Conservation (phyloP, 2,113 vertebrate species). For the Eupsittula cactorum region DNA sequence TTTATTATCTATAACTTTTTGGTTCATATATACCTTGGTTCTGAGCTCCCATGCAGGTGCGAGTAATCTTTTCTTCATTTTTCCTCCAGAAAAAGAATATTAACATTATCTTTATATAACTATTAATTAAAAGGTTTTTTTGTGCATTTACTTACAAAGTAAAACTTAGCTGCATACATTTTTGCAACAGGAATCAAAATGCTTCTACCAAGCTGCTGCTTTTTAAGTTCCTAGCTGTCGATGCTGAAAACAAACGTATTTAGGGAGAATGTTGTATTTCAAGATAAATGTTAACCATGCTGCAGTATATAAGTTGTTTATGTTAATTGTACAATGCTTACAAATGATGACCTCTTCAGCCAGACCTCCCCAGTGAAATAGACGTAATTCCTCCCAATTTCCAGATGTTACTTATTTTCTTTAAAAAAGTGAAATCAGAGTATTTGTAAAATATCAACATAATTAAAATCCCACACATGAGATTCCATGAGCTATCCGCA, state of each 20-base stretch:
- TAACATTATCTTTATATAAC: background rate
- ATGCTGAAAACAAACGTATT: background rate
- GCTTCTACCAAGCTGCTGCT: background rate
- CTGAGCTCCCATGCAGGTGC: background rate
- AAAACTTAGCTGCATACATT: background rate
- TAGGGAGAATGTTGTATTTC: background rate
- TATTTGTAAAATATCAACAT: background rate
- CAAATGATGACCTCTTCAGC: background rate
- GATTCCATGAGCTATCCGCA: background rate
- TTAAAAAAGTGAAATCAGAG: background rate
- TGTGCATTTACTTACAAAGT: background rate
- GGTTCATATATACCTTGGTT: background rate
- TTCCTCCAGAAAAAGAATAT: background rate
- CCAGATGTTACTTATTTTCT: background rate
- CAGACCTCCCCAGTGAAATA: background rate
- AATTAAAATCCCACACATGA: background rate
- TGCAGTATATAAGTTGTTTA: background rate
- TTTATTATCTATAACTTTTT: background rate
- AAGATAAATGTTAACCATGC: background rate
- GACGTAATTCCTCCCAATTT: background rate
- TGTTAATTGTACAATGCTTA: background rate
- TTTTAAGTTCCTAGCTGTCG: background rate
- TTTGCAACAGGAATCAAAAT: background rate
- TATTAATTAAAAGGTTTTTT: background rate
- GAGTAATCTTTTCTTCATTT: background rate